These are phyloP conservation scores for Meandrina meandrites DNA, from an alignment of 92 coral and sea anemone genomes.

Conservation along the genomic window DNA sequence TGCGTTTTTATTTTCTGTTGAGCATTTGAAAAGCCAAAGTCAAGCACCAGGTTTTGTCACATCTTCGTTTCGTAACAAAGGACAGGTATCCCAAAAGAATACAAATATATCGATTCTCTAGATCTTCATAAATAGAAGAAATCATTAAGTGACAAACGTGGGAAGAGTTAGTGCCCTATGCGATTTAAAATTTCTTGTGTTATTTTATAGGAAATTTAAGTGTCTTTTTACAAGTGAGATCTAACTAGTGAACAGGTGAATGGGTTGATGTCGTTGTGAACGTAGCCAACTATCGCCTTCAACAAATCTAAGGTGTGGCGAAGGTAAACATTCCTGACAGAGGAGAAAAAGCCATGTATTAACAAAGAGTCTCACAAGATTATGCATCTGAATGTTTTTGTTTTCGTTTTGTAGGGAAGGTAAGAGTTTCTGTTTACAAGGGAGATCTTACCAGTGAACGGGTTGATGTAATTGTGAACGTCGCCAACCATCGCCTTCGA, in stretches of 20 bases:
- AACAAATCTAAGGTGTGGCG: conserved; percentile 78
- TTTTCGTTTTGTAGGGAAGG: not conserved
- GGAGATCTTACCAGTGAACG: conserved; percentile 52
- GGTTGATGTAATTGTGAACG: conserved; percentile 51
- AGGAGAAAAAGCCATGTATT: conserved; percentile 71
- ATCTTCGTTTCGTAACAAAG: too few relatives aligned
- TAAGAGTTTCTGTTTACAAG: conserved; percentile 36
- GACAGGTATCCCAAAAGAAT: too few relatives aligned
- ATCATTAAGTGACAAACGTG: too few relatives aligned
- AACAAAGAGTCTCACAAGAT: conserved; percentile 49
- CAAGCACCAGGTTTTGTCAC: too few relatives aligned
- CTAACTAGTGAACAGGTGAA: conserved; percentile 65
- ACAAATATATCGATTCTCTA: too few relatives aligned
- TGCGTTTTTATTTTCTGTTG: too few relatives aligned
- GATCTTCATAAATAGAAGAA: too few relatives aligned
- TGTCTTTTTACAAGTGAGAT: conserved; percentile 82
- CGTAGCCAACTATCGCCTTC: conserved; percentile 65
- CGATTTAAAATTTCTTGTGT: not conserved
- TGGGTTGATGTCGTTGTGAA: conserved; percentile 80
- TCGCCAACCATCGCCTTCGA: conserved; percentile 27
- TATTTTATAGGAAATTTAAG: conserved; percentile 26
- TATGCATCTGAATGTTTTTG: conserved; percentile 25
- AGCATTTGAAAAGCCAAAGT: too few relatives aligned
- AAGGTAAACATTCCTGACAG: conserved; percentile 73
- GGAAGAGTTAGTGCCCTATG: too few relatives aligned